phyloP scores from a whole-genome alignment of 2,797 vertebrate genomes.

The Oceanodroma leucorhoa region DNA sequence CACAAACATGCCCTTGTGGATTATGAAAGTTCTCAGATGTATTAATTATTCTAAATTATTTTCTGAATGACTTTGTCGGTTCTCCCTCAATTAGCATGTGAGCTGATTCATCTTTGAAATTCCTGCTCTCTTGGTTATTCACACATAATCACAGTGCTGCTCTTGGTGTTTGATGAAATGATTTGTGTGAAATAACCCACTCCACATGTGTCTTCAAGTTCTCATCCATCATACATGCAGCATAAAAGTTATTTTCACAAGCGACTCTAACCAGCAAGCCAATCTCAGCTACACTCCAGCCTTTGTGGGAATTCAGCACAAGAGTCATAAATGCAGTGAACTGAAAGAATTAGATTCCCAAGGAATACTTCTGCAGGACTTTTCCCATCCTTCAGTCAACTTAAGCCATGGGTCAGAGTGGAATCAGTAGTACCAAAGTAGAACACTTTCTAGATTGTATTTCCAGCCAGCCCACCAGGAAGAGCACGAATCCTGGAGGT shows the following conservation, averaged over 20 bases:
- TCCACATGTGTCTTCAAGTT: not conserved
- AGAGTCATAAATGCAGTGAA: conserved; percentile 6
- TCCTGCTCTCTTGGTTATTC: conserved; percentile 10
- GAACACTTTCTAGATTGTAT: not conserved
- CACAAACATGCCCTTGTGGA: not conserved
- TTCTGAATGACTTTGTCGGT: not conserved
- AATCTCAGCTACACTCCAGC: not conserved
- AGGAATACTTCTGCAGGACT: not conserved
- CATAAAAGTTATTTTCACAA: conserved; percentile 6
- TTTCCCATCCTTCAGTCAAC: conserved; percentile 19
- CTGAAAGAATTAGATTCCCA: conserved; percentile 17
- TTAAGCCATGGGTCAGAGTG: conserved; percentile 3
- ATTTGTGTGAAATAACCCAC: not conserved
- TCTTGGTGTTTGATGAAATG: not conserved
- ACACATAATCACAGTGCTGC: not conserved
- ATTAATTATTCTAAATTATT: not conserved
- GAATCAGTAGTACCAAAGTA: not conserved
- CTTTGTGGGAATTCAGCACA: conserved; percentile 18
- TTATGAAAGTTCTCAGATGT: not conserved
- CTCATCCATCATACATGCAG: not conserved
- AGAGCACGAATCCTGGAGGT: not conserved
- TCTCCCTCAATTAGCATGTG: not conserved
- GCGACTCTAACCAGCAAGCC: not conserved
- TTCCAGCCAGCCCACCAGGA: conserved; percentile 28
- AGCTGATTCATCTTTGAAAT: conserved; percentile 21